Evolutionary conservation across 2,797 vertebrate genomes (phyloP).

Genomic region (Vespertilio murinus): DNA sequence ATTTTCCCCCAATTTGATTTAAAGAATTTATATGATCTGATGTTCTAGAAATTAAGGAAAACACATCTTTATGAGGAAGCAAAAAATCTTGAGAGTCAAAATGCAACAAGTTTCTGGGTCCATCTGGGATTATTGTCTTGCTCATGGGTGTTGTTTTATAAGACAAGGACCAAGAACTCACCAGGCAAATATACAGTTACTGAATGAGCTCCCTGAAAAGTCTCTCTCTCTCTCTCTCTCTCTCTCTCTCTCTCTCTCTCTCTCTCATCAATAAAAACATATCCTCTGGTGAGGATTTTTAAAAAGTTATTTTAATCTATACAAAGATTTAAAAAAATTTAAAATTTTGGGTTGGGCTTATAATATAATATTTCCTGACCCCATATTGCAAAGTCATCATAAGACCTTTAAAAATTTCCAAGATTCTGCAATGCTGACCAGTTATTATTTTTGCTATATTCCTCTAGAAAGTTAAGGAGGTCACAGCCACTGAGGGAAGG

Average conservation of each 20-base stretch:
- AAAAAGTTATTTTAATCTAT: background rate
- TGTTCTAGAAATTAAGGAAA: background rate
- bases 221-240: background rate
- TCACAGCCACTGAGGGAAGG: background rate
- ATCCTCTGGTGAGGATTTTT: background rate
- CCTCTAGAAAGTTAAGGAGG: background rate
- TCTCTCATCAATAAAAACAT: background rate
- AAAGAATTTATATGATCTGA: background rate
- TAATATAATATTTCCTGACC: background rate
- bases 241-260: background rate
- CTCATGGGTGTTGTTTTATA: background rate
- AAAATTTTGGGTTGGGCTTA: background rate
- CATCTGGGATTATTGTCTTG: background rate
- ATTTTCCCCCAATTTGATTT: background rate
- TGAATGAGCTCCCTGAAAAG: background rate
- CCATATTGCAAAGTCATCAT: background rate
- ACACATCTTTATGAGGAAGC: background rate
- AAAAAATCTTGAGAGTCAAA: background rate
- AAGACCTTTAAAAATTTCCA: background rate
- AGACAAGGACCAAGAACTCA: background rate
- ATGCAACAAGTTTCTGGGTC: background rate
- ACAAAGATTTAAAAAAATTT: background rate
- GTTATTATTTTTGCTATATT: background rate
- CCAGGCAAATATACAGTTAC: background rate
- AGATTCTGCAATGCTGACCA: background rate